Conservation (phyloP, 2,113 vertebrate species). For the Brachirus orientalis region DNA sequence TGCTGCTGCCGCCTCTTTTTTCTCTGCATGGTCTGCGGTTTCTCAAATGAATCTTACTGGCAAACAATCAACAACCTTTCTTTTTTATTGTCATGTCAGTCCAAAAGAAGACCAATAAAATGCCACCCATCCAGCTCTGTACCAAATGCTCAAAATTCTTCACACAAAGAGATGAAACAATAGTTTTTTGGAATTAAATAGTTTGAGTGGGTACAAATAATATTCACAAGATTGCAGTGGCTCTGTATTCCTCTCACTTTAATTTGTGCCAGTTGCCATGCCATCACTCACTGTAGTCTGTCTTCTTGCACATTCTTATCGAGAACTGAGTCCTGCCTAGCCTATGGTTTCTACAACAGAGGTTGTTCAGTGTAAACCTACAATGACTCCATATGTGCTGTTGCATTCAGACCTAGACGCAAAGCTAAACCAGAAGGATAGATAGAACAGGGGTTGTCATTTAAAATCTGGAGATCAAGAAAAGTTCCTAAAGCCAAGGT, state of each 20-base stretch:
- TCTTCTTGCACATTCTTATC: constrained; percentile 21
- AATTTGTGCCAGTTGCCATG: constrained; percentile 24
- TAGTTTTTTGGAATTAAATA: neutral
- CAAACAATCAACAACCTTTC: constrained; percentile 4
- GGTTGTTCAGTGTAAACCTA: no score
- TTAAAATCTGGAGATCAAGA: no score
- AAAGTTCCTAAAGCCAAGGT: no score
- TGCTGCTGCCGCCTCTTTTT: constrained; percentile 30
- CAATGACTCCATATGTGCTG: no score
- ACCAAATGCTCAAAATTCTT: no score
- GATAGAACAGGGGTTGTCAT: no score
- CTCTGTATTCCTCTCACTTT: constrained; percentile 29
- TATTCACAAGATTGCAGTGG: constrained; percentile 22
- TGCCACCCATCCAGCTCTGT: no score
- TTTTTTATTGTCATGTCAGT: neutral
- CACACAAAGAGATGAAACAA: neutral
- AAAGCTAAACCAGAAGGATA: no score
- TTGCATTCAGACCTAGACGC: no score
- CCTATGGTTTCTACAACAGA: neutral
- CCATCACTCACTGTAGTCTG: constrained; percentile 24
- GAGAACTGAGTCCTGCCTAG: neutral
- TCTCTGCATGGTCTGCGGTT: constrained; percentile 24
- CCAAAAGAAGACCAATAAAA: neutral
- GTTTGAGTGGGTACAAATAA: constrained; percentile 31
- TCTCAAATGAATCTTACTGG: constrained; percentile 11